Evolutionary conservation across 2,888 invertebrate species (phyloP).

Genomic region (Aromia moschata): DNA sequence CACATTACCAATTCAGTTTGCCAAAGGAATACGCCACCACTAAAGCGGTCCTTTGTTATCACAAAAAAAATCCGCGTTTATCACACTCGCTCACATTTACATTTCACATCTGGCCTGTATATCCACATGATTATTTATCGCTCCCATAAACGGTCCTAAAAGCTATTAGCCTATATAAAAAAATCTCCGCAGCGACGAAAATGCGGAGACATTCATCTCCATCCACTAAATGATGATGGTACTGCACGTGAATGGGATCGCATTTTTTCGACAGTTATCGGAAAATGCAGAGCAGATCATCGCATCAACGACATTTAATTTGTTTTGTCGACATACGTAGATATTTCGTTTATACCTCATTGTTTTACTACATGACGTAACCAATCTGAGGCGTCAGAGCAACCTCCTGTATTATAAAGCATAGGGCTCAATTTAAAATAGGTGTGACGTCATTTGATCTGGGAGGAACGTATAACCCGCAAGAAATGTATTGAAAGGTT

Average conservation of each 20-base stretch:
- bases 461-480: no score
- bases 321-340: neutral
- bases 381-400: no score
- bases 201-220: neutral
- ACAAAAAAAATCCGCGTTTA: neutral
- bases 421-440: no score
- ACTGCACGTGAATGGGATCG: neutral
- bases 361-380: no score
- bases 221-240: neutral
- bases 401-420: no score
- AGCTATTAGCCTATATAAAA: neutral
- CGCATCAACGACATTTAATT: neutral
- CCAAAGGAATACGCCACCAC: no score
- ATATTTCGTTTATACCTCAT: no score
- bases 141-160: neutral
- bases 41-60: no score
- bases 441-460: no score
- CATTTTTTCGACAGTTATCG: neutral
- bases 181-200: neutral
- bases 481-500: no score
- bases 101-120: neutral
- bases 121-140: neutral
- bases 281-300: neutral
- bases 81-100: neutral
- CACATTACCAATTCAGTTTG: no score